Evolutionary conservation across 1,140 invertebrate genomes (phyloP), one percentile per base, ranked within the genome.

Genomic region (Drosophila triauraria): DNA sequence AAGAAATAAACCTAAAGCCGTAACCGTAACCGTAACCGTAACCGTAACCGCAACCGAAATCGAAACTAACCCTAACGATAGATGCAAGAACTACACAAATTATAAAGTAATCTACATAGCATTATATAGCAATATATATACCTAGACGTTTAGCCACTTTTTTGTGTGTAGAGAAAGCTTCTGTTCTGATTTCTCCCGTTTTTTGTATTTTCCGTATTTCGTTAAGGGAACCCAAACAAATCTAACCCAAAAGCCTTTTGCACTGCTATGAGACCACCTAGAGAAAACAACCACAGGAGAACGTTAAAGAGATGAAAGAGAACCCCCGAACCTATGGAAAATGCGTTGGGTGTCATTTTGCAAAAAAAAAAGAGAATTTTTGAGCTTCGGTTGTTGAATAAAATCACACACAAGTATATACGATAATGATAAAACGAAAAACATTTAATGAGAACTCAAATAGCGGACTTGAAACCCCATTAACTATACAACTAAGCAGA

Each of bases 61-160:
- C 79, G 77, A 90, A 90, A 90, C 81, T 90, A 90, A 90, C 85
- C 85, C 85, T 90, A 90, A 90, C 85, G 85, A 90, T 85, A 90
- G 71, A 54, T 15, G 72, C 64, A 82, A 87, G 63, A 82, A 71
- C 43, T 50, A 79, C 51, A 87, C 64, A 83, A 51, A 74, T 68
- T 75, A 76, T 64, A 75, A 25, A 74, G 54, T 56, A 64, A 63
- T 46, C 62, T 58, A 58, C 35, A 60, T 86, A 75, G 58, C 61
- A 69, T 69, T 76, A 80, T 65, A 61, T 74, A 80, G 35, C 60
- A 69, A 58, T 59, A 75, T 71, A 43, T 58, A 69, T 60, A 68
- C 59, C 51, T 71, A 83, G 64, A 84, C 65, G 60, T 71, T 79
- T 80, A 76, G 67, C 63, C 64, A 59, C 27, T 17, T 27, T 32